Evolutionary conservation across 1,140 invertebrate genomes (phyloP).

Genomic region (Camponotus vicinus): DNA sequence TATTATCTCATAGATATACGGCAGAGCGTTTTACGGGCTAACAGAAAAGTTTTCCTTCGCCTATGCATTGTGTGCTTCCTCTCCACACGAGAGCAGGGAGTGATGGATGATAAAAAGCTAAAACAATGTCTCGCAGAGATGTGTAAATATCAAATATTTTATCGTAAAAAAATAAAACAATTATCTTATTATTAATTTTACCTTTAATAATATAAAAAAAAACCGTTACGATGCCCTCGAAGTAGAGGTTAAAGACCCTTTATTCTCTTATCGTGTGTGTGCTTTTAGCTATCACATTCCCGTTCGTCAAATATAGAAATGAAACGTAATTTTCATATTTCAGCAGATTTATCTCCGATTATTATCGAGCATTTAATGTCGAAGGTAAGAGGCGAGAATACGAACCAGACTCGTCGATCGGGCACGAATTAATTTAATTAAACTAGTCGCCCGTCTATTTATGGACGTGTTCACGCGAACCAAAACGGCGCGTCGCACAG

Average conservation of each 20-base stretch:
- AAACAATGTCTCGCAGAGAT: not conserved
- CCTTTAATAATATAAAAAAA: not conserved
- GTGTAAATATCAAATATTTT: not conserved
- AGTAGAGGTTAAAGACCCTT: not conserved
- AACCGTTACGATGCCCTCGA: not conserved
- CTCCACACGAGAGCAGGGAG: not conserved
- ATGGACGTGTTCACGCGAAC: conserved; percentile 32
- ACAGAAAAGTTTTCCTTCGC: conserved; percentile 24
- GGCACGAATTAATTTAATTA: conserved; percentile 52
- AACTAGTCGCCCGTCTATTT: conserved; percentile 31
- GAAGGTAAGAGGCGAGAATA: conserved; percentile 20
- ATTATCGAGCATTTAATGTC: conserved; percentile 34
- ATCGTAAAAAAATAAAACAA: not conserved
- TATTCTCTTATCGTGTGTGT: not conserved
- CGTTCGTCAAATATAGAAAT: not conserved
- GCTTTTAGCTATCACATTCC: not conserved
- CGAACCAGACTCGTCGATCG: conserved; percentile 39
- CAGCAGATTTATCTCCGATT: conserved; percentile 8
- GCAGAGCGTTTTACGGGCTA: not conserved
- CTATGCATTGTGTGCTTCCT: not conserved
- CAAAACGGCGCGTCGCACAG: conserved; percentile 27
- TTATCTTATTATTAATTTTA: conserved; percentile 9
- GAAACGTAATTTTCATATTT: conserved; percentile 37
- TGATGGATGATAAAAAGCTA: not conserved
- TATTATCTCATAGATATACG: conserved; percentile 24